A percentile compares a stretch with the other conserved stretches of the same genome.
These are phyloP conservation scores for Vespertilio murinus DNA, from an alignment of 2,797 vertebrate genomes.

Conservation along the genomic window DNA sequence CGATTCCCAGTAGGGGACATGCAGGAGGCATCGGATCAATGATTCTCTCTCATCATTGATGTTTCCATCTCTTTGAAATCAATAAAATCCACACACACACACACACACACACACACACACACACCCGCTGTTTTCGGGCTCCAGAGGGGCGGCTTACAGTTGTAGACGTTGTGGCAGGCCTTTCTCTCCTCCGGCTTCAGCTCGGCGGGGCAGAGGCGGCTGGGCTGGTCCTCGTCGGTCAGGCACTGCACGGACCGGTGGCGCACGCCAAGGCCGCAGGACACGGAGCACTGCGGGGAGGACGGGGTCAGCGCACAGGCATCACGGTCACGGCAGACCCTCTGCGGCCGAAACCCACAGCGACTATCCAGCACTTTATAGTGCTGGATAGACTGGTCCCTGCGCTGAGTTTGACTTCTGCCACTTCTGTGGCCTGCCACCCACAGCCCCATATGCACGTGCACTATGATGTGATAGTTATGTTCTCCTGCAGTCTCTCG, in stretches of 20 bases:
- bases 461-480: too few relatives aligned
- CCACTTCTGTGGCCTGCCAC: background rate
- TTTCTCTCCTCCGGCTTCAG: slow-evolving; percentile 89
- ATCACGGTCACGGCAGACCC: background rate
- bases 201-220: slow-evolving; percentile 85
- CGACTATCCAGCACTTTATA: background rate
- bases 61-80: too few relatives aligned
- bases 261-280: slow-evolving; percentile 92
- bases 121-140: background rate
- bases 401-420: background rate
- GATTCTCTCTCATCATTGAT: too few relatives aligned
- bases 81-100: too few relatives aligned
- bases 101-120: too few relatives aligned
- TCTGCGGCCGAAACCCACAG: rapidly evolving
- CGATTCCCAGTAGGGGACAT: too few relatives aligned
- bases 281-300: slow-evolving; percentile 90
- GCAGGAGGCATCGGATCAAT: too few relatives aligned
- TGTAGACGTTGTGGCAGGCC: slow-evolving; percentile 87
- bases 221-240: slow-evolving; percentile 87
- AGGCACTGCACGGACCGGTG: slow-evolving; percentile 92
- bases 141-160: slow-evolving; percentile 82
- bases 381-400: too few relatives aligned
- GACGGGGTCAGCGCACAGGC: background rate
- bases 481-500: background rate
- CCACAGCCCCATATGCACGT: background rate